These are phyloP conservation scores for Phasianus colchicus DNA, from an alignment of 2,113 vertebrate genomes.

Conservation along the genomic window DNA sequence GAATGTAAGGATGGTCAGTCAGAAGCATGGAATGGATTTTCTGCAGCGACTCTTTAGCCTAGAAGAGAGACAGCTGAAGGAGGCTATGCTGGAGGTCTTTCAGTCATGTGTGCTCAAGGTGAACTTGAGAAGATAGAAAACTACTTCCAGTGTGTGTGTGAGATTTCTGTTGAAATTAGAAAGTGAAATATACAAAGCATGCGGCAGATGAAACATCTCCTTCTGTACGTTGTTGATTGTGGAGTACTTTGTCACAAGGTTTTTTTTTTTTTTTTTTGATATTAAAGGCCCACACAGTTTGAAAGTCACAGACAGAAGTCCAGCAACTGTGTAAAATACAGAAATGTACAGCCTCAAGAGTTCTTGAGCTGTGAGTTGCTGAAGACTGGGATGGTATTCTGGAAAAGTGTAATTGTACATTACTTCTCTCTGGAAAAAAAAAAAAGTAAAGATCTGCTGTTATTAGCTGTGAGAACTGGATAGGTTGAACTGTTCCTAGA, in stretches of 20 bases:
- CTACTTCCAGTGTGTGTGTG: background rate
- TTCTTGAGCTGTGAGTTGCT: background rate
- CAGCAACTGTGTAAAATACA: background rate
- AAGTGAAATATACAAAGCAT: background rate
- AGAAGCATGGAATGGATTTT: background rate
- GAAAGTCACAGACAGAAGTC: background rate
- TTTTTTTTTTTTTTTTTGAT: background rate
- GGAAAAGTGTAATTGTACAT: background rate
- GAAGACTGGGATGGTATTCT: background rate
- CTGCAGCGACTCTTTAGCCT: background rate
- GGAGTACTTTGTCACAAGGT: background rate
- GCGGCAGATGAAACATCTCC: background rate
- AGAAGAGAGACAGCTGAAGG: no score
- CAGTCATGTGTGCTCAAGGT: background rate
- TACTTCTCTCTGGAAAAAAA: rapidly evolving
- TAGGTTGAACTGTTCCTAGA: background rate
- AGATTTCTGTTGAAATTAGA: background rate
- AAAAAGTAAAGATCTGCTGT: background rate
- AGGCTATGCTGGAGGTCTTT: background rate
- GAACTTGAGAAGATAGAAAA: background rate
- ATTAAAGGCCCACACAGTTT: background rate
- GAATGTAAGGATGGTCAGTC: background rate
- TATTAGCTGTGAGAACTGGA: background rate
- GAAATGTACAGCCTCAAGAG: background rate
- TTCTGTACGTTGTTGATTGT: background rate